phyloP scores from a whole-genome alignment of 2,888 invertebrate genomes.

The Campoletis raptor region DNA sequence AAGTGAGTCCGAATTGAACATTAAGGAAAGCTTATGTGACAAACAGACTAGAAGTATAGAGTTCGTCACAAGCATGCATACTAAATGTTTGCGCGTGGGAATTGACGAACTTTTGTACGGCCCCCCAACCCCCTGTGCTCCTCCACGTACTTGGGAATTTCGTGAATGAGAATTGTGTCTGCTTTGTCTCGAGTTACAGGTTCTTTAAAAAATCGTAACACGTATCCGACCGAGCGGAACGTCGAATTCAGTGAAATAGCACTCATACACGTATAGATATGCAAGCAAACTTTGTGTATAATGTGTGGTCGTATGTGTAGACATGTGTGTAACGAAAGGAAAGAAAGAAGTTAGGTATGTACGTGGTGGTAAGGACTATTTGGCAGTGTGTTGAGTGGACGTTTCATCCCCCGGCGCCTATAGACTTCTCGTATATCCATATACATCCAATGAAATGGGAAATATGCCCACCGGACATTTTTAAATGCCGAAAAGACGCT shows the following conservation, averaged over 20 bases:
- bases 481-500: slow-evolving; percentile 70
- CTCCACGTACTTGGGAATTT: slow-evolving; percentile 19
- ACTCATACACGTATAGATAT: slow-evolving; percentile 26
- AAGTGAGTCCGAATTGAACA: background rate
- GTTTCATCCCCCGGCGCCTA: slow-evolving; percentile 66
- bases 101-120: background rate
- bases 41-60: slow-evolving; percentile 1
- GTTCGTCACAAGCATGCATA: slow-evolving; percentile 14
- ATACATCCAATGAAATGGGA: slow-evolving; percentile 40
- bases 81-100: slow-evolving; percentile 52
- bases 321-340: background rate
- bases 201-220: slow-evolving; percentile 69
- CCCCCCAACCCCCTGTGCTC: background rate
- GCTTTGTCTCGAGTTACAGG: slow-evolving; percentile 70
- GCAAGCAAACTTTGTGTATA: background rate
- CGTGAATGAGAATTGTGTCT: slow-evolving; percentile 63
- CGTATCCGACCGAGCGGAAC: slow-evolving; percentile 67
- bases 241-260: slow-evolving; percentile 46
- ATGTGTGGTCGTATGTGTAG: slow-evolving; percentile 7
- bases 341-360: slow-evolving; percentile 18
- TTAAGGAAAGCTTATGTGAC: background rate
- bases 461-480: slow-evolving; percentile 70
- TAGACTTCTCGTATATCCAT: background rate
- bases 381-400: slow-evolving; percentile 55
- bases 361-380: slow-evolving; percentile 6